Evolutionary conservation across 2,797 vertebrate species (phyloP).

Genomic region (Sebastolobus alascanus): DNA sequence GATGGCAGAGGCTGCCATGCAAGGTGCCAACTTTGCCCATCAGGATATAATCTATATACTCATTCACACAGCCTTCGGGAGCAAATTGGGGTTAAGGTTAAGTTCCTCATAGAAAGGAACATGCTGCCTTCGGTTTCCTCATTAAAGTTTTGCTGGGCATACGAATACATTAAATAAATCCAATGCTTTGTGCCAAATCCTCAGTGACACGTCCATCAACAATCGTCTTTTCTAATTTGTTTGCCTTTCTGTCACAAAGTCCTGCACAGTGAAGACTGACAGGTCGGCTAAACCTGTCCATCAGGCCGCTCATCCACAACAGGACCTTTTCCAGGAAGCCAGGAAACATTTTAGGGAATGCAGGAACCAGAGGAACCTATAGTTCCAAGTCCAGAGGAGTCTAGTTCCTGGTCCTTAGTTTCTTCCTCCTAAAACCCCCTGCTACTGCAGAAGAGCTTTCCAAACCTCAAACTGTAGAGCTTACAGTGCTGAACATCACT

Average conservation of each 20-base stretch:
- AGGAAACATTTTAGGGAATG: neutral
- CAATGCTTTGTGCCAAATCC: neutral
- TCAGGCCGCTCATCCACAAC: neutral
- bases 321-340: neutral
- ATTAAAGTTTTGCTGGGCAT: neutral
- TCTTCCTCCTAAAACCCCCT: neutral
- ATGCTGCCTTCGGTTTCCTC: neutral
- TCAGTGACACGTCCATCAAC: neutral
- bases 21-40: too few species aligned
- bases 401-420: neutral
- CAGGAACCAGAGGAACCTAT: neutral
- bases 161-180: neutral
- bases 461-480: neutral
- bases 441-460: neutral
- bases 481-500: neutral
- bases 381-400: neutral
- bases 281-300: slow-evolving; percentile 31
- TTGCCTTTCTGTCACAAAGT: slow-evolving; percentile 15
- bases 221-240: neutral
- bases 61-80: too few species aligned
- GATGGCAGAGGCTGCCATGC: too few species aligned
- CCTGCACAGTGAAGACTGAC: neutral
- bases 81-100: too few species aligned
- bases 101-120: neutral
- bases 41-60: too few species aligned